phyloP scores from a whole-genome alignment of 2,888 invertebrate genomes.

The Craniophora ligustri region DNA sequence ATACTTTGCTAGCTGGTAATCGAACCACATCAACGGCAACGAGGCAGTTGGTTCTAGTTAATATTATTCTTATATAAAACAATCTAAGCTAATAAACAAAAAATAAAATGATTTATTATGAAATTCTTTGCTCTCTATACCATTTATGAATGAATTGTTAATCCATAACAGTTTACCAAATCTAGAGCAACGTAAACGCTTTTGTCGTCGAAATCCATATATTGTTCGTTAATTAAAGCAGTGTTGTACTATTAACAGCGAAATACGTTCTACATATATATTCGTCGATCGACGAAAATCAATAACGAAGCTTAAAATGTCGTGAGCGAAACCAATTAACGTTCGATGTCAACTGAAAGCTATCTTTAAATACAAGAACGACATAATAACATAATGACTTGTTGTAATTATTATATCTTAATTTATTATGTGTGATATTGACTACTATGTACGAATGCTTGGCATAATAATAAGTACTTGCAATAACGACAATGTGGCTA shows the following conservation, averaged over 20 bases:
- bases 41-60: too few relatives aligned
- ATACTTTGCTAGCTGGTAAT: too few relatives aligned
- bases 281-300: slow-evolving; percentile 27
- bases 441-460: neutral
- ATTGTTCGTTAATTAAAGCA: slow-evolving; percentile 22
- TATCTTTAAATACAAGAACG: slow-evolving; percentile 3
- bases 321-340: slow-evolving; percentile 39
- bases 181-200: neutral
- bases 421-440: neutral
- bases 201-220: neutral
- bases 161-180: neutral
- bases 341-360: slow-evolving; percentile 14
- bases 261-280: slow-evolving; percentile 1
- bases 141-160: neutral
- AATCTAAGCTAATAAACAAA: too few relatives aligned
- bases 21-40: too few relatives aligned
- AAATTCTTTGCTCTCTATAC: neutral
- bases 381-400: neutral
- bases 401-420: slow-evolving; percentile 3
- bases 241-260: slow-evolving; percentile 14
- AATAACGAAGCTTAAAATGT: slow-evolving; percentile 24
- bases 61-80: too few relatives aligned
- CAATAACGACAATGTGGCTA: slow-evolving; percentile 28
- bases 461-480: slow-evolving; percentile 8
- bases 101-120: too few relatives aligned